A percentile compares a stretch with the other conserved stretches of the same genome.
These are phyloP conservation scores for Psix sp. DNA, from an alignment of 1,140 invertebrate species.

Conservation along the genomic window DNA sequence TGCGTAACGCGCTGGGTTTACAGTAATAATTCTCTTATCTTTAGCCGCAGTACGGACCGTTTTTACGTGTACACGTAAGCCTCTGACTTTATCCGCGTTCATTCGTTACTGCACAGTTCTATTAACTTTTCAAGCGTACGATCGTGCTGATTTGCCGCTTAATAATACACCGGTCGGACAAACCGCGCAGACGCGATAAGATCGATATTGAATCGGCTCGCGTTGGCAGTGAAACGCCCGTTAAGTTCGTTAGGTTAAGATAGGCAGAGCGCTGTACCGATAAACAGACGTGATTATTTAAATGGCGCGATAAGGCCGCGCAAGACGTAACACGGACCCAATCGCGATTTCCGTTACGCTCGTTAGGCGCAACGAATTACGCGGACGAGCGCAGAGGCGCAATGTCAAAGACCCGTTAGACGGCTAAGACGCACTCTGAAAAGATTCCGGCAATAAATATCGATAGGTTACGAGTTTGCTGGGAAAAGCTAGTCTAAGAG, in stretches of 20 bases:
- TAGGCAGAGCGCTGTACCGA: slow-evolving; percentile 23
- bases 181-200: slow-evolving; percentile 15
- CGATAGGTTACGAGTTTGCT: slow-evolving; percentile 60
- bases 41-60: not conserved
- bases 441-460: slow-evolving; percentile 62
- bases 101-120: slow-evolving; percentile 3
- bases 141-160: slow-evolving; percentile 13
- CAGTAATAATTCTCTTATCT: slow-evolving; percentile 12
- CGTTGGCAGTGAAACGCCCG: slow-evolving; percentile 17
- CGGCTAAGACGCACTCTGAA: slow-evolving; percentile 48
- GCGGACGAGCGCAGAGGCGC: slow-evolving; percentile 15
- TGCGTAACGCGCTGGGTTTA: not conserved
- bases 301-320: slow-evolving; percentile 28
- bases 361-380: slow-evolving; percentile 34
- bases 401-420: slow-evolving; percentile 51
- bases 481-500: slow-evolving; percentile 49
- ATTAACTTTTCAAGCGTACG: slow-evolving; percentile 7
- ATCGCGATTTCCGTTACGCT: slow-evolving; percentile 44
- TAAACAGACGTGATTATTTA: slow-evolving; percentile 24
- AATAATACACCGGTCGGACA: slow-evolving; percentile 13
- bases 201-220: slow-evolving; percentile 36
- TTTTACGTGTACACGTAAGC: not conserved
- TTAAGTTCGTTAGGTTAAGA: slow-evolving; percentile 40
- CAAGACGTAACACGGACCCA: slow-evolving; percentile 14
- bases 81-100: not conserved